These are phyloP conservation scores for Sylvia borin DNA, from an alignment of 2,797 vertebrate genomes.

Conservation along the genomic window DNA sequence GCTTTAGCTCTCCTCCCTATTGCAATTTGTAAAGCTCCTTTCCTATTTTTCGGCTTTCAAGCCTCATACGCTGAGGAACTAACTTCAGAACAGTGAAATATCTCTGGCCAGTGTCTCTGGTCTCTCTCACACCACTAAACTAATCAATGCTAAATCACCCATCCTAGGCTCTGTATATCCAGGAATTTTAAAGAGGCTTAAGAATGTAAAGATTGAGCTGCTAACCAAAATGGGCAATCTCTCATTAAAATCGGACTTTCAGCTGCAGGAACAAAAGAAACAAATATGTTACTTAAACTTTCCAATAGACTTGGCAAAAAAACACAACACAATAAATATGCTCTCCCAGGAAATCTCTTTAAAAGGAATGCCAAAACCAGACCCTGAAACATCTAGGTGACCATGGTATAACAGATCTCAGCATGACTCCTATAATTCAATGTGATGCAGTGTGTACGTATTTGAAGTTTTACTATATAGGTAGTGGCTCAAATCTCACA, in stretches of 20 bases:
- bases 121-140: not conserved
- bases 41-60: not conserved
- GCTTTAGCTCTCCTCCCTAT: not conserved
- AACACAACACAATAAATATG: not conserved
- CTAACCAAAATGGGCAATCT: not conserved
- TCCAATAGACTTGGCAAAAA: not conserved
- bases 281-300: slow-evolving; percentile 19
- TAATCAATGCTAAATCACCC: not conserved
- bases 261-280: not conserved
- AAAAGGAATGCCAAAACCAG: not conserved
- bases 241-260: slow-evolving; percentile 8
- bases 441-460: not conserved
- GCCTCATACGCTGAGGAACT: not conserved
- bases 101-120: not conserved
- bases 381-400: not conserved
- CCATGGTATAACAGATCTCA: not conserved
- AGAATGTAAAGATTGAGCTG: not conserved
- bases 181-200: slow-evolving; percentile 44
- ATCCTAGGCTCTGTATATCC: not conserved
- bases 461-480: not conserved
- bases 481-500: not conserved
- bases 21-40: not conserved
- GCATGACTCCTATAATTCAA: not conserved
- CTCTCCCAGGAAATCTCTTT: not conserved
- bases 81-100: not conserved